phyloP scores from a whole-genome alignment of 1,140 invertebrate genomes.

The Neotoxoptera formosana region DNA sequence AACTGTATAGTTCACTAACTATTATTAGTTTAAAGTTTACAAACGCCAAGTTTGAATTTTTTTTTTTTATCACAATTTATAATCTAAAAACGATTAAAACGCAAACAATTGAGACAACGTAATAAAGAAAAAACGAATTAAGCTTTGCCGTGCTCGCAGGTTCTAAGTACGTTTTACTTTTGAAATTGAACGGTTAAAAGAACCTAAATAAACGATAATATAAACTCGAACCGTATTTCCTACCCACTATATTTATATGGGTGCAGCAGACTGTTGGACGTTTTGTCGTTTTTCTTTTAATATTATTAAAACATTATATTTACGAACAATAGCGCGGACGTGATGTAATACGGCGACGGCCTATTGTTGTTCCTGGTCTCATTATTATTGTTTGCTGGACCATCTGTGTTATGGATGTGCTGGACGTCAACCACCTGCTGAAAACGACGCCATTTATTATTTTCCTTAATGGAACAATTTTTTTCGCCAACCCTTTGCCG shows the following conservation, averaged over 20 bases:
- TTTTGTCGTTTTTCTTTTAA: conserved; percentile 25
- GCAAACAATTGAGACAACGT: not conserved
- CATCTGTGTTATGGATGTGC: conserved; percentile 34
- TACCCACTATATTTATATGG: not conserved
- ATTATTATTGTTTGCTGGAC: conserved; percentile 43
- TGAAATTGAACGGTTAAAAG: not conserved
- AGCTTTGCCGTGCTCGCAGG: not conserved
- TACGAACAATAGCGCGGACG: conserved; percentile 15
- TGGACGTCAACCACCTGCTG: conserved; percentile 48
- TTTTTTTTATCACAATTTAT: not conserved
- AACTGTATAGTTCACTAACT: too few species aligned
- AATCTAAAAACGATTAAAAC: not conserved
- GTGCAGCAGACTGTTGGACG: not conserved
- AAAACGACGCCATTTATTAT: conserved; percentile 45
- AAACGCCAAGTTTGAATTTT: not conserved
- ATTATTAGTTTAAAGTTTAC: too few species aligned
- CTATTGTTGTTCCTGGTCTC: conserved; percentile 9
- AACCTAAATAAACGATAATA: conserved; percentile 6
- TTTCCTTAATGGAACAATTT: conserved; percentile 29
- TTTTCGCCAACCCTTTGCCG: not conserved
- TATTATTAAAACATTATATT: conserved; percentile 36
- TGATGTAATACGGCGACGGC: not conserved
- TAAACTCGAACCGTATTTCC: not conserved
- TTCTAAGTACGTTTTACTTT: not conserved
- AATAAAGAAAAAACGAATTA: not conserved